Evolutionary conservation across 2,888 invertebrate species (phyloP).

Genomic region (Brachyptera risi): DNA sequence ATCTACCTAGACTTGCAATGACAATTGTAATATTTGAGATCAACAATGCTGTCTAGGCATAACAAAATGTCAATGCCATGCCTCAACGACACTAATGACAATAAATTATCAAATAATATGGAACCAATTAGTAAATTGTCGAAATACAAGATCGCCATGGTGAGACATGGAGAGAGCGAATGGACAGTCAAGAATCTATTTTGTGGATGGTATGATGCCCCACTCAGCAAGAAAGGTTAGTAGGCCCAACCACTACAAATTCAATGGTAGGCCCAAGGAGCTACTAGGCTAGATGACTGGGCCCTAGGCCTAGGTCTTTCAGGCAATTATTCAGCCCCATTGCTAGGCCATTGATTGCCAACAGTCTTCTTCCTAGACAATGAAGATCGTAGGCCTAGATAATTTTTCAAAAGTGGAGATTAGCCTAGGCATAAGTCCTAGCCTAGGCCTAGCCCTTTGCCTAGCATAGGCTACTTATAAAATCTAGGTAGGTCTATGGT

Average conservation of each 20-base stretch:
- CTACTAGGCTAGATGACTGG: not conserved
- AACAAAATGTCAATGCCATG: slow-evolving; percentile 9
- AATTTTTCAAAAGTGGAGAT: too few relatives aligned
- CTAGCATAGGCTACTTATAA: too few relatives aligned
- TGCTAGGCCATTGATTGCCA: too few relatives aligned
- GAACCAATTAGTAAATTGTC: slow-evolving; percentile 38
- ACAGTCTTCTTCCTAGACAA: too few relatives aligned
- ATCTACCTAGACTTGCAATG: too few relatives aligned
- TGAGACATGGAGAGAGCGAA: slow-evolving; percentile 71
- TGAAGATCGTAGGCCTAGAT: too few relatives aligned
- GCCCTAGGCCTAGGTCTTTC: not conserved
- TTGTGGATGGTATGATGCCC: slow-evolving; percentile 70
- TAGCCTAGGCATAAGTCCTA: too few relatives aligned
- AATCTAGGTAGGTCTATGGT: too few relatives aligned
- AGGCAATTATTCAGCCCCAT: not conserved
- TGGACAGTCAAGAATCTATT: slow-evolving; percentile 71
- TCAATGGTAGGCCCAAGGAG: too few relatives aligned
- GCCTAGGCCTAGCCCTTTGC: too few relatives aligned
- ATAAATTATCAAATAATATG: not conserved
- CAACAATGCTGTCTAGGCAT: too few relatives aligned
- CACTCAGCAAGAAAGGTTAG: slow-evolving; percentile 63
- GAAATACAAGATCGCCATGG: slow-evolving; percentile 61
- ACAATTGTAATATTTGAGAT: too few relatives aligned
- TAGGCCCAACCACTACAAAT: not conserved
- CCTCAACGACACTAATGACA: not conserved